Evolutionary conservation across 2,888 invertebrate species (phyloP).

Genomic region (Vannuccia rotundouncinata): DNA sequence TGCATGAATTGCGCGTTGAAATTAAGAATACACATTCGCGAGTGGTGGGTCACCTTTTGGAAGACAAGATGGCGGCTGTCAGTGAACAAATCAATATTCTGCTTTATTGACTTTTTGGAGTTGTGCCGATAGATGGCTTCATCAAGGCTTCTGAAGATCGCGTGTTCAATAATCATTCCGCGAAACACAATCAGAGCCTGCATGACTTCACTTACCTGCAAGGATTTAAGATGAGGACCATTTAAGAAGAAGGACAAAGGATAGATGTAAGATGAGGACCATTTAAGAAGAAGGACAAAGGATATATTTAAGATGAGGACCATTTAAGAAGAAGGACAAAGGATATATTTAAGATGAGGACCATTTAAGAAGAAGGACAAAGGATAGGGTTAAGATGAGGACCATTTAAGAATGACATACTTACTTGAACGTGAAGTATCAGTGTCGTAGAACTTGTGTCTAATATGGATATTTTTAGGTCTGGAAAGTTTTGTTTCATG

Average conservation of each 20-base stretch:
- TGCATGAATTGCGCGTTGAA: background rate
- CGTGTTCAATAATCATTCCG: slow-evolving; percentile 18
- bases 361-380: too few species aligned
- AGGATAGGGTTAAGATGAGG: too few species aligned
- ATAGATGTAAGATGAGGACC: too few species aligned
- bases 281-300: too few species aligned
- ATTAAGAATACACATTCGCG: background rate
- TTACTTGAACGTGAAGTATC: background rate
- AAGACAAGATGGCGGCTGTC: background rate
- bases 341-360: too few species aligned
- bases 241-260: background rate
- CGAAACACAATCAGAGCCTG: slow-evolving; percentile 13
- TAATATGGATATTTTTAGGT: background rate
- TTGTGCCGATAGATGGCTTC: background rate
- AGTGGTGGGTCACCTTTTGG: slow-evolving; percentile 18
- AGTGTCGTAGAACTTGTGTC: background rate
- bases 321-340: too few species aligned
- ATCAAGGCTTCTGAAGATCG: background rate
- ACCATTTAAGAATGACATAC: too few species aligned
- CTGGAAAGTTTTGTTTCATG: background rate
- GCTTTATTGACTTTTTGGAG: background rate
- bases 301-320: too few species aligned
- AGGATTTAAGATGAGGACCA: background rate
- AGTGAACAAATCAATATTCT: background rate
- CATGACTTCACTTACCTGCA: background rate